Evolutionary conservation across 2,797 vertebrate genomes (phyloP).

Genomic region (Gallirallus australis): DNA sequence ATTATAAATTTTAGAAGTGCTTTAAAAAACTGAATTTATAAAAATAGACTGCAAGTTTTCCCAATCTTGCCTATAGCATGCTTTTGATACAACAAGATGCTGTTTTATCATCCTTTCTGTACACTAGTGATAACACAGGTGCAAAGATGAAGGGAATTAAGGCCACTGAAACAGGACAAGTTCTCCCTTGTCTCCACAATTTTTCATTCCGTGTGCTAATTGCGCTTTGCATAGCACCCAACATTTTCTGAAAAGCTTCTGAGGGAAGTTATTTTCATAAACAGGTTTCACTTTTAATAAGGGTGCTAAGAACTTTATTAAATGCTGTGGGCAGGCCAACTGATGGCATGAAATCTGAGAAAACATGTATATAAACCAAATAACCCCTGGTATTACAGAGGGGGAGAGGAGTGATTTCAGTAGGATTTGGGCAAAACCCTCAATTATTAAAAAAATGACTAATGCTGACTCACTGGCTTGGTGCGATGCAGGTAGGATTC

Average conservation of each 20-base stretch:
- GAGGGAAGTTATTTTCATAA: conserved; percentile 35
- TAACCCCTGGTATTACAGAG: not conserved
- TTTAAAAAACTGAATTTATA: not conserved
- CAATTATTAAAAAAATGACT: conserved; percentile 3
- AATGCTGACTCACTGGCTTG: conserved; percentile 21
- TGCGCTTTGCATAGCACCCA: not conserved
- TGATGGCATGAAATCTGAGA: conserved; percentile 41
- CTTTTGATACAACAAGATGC: not conserved
- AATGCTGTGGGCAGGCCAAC: conserved; percentile 7
- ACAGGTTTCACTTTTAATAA: conserved; percentile 23
- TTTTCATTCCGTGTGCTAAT: not conserved
- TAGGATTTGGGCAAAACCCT: conserved; percentile 13
- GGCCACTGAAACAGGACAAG: not conserved
- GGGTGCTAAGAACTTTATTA: not conserved
- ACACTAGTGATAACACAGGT: not conserved
- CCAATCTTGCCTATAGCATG: not conserved
- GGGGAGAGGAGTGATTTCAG: not conserved
- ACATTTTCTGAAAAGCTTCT: conserved; percentile 9
- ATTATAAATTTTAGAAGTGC: not conserved
- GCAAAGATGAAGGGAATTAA: not conserved
- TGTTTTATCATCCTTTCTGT: not conserved
- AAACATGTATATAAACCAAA: not conserved
- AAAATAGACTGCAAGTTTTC: not conserved
- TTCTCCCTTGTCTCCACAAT: not conserved
- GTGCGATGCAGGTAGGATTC: not conserved